Evolutionary conservation across 2,888 invertebrate species (phyloP).

Genomic region (Phoenoteleia sp.): DNA sequence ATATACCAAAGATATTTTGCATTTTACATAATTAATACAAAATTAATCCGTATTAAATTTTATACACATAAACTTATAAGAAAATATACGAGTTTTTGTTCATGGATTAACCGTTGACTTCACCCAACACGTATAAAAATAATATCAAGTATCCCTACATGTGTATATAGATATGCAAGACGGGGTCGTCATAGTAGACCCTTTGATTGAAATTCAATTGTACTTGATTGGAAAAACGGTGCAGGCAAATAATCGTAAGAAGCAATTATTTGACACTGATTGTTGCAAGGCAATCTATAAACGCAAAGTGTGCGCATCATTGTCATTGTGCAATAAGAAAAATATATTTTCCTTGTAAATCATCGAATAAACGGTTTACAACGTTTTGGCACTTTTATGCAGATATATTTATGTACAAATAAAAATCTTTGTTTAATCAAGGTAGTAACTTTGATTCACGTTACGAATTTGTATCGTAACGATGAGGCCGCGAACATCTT

Average conservation of each 20-base stretch:
- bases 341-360: constrained; percentile 31
- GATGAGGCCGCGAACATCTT: constrained; percentile 92
- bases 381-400: constrained; percentile 43
- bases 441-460: constrained; percentile 82
- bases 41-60: too few species aligned
- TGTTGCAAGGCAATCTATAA: background rate
- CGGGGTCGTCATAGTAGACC: constrained; percentile 38
- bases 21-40: too few species aligned
- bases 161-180: too few species aligned
- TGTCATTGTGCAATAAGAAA: constrained; percentile 53
- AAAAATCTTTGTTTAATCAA: constrained; percentile 79
- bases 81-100: too few species aligned
- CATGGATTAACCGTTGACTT: too few species aligned
- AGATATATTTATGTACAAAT: background rate
- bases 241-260: constrained; percentile 23
- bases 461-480: constrained; percentile 89
- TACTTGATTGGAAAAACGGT: background rate
- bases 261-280: constrained; percentile 17
- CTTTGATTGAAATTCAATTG: constrained; percentile 19
- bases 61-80: too few species aligned
- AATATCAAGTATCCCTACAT: too few species aligned
- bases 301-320: constrained; percentile 28
- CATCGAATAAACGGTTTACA: background rate
- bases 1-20: too few species aligned
- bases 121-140: too few species aligned